A percentile compares a stretch with the other conserved stretches of the same genome.
Evolutionary conservation across 2,888 invertebrate genomes (phyloP).

Genomic region (Phengaris alcon): DNA sequence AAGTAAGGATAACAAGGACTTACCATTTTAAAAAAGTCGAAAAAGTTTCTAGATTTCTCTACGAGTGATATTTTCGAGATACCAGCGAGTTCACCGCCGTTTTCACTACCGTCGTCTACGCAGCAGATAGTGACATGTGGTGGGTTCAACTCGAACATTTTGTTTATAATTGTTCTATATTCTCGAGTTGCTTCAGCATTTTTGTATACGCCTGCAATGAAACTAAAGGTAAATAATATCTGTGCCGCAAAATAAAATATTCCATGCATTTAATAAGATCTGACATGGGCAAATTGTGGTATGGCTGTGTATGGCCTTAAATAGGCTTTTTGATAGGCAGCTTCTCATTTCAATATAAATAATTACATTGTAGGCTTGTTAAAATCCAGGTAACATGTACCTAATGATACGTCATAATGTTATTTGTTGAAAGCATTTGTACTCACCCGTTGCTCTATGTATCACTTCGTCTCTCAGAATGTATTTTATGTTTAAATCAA

Average conservation of each 20-base stretch:
- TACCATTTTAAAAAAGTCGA: constrained; percentile 37
- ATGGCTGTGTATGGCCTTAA: too few relatives aligned
- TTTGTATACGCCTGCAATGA: constrained; percentile 28
- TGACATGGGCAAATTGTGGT: too few relatives aligned
- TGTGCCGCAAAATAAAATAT: too few relatives aligned
- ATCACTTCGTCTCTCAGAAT: constrained; percentile 29
- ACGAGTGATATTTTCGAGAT: constrained; percentile 42
- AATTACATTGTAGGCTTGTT: too few relatives aligned
- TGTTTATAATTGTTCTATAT: constrained; percentile 33
- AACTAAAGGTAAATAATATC: too few relatives aligned
- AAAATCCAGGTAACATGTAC: too few relatives aligned
- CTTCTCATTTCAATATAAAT: too few relatives aligned
- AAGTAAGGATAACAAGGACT: neutral
- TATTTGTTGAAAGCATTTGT: neutral
- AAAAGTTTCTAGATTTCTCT: constrained; percentile 36
- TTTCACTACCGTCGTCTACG: constrained; percentile 43
- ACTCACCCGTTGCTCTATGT: constrained; percentile 30
- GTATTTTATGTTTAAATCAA: constrained; percentile 20
- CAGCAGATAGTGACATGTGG: constrained; percentile 46
- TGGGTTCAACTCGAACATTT: constrained; percentile 34
- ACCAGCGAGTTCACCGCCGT: constrained; percentile 44
- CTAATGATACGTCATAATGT: too few relatives aligned
- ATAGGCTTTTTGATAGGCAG: too few relatives aligned
- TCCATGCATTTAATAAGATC: too few relatives aligned
- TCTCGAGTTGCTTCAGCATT: constrained; percentile 46